Evolutionary conservation across 2,113 vertebrate species (phyloP).

Genomic region (Barnardius zonarius): DNA sequence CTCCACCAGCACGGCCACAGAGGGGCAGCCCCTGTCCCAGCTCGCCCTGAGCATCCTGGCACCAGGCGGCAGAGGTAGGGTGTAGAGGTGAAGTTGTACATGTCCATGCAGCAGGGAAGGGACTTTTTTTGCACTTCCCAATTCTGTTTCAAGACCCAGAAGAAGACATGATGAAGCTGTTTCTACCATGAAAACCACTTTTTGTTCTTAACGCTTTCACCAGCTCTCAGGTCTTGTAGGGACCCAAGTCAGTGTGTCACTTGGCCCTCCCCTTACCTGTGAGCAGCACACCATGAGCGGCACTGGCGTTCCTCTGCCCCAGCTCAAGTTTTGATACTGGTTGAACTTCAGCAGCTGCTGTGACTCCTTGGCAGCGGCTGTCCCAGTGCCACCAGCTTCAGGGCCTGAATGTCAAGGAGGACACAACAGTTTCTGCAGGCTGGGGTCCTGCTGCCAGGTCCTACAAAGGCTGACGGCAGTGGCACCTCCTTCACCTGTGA

Average conservation of each 20-base stretch:
- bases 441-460: background rate
- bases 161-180: background rate
- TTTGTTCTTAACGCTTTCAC: background rate
- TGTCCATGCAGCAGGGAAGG: background rate
- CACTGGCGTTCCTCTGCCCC: background rate
- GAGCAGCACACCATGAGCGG: too few relatives aligned
- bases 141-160: background rate
- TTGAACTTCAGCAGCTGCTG: background rate
- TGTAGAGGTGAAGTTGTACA: background rate
- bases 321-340: background rate
- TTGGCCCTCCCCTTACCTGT: too few relatives aligned
- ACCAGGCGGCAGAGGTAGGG: rapidly evolving
- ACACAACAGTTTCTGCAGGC: background rate
- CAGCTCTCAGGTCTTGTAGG: too few relatives aligned
- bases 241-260: rapidly evolving
- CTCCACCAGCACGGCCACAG: background rate
- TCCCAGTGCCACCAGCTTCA: rapidly evolving
- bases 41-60: background rate
- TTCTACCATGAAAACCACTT: background rate
- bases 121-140: background rate
- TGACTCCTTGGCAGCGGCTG: background rate
- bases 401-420: background rate
- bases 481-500: rapidly evolving
- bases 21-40: background rate
- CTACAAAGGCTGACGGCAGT: background rate